Conservation (phyloP, 2,888 invertebrate species). For the Cerastoderma edule region DNA sequence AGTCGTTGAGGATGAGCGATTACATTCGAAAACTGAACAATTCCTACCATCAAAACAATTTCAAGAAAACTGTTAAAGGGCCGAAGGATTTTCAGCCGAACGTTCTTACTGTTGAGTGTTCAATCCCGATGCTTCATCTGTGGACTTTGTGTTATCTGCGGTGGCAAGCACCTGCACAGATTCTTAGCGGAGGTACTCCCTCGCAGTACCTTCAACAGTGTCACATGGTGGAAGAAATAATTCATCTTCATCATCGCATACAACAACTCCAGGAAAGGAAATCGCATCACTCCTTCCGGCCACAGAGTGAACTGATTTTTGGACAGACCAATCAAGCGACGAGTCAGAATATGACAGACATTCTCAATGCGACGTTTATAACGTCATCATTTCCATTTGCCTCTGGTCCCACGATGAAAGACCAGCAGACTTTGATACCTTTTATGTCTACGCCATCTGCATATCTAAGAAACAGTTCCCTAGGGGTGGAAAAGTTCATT, state of each 20-base stretch:
- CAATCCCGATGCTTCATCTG: conserved; percentile 85
- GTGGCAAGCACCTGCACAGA: conserved; percentile 93
- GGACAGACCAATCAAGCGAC: conserved; percentile 62
- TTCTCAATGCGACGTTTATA: conserved; percentile 68
- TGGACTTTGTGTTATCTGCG: conserved; percentile 96
- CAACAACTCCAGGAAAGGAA: conserved; percentile 58
- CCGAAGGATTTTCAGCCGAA: conserved; percentile 35
- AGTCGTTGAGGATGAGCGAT: conserved; percentile 38
- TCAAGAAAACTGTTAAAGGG: conserved; percentile 31
- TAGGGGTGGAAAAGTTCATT: conserved; percentile 70
- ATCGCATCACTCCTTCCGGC: conserved; percentile 48
- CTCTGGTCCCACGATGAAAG: conserved; percentile 63
- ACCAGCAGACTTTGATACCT: conserved; percentile 61
- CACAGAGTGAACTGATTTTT: conserved; percentile 76
- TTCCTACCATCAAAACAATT: conserved; percentile 28
- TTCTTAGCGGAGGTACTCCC: conserved; percentile 88
- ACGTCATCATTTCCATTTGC: conserved; percentile 80
- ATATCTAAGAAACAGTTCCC: conserved; percentile 71
- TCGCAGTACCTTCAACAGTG: conserved; percentile 83
- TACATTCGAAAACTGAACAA: conserved; percentile 45
- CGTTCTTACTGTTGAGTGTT: conserved; percentile 62
- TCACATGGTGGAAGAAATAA: conserved; percentile 83
- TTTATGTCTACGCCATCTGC: conserved; percentile 68
- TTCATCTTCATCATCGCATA: conserved; percentile 78
- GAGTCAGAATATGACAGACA: conserved; percentile 59